phyloP scores from a whole-genome alignment of 1,140 invertebrate species.

The Drosophila malerkotliana region DNA sequence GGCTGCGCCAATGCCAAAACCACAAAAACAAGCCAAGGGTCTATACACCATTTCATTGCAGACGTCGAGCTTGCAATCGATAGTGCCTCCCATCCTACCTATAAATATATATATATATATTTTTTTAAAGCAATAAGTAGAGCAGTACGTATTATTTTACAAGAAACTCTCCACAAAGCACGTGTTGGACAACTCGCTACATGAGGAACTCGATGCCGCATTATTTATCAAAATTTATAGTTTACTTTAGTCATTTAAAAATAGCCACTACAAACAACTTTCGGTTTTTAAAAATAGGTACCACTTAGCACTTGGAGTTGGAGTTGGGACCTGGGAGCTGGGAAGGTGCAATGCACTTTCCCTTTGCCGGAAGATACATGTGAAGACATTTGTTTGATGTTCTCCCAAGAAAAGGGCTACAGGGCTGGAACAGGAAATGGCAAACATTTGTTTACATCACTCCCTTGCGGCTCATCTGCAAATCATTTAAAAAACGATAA shows the following conservation, averaged over 20 bases:
- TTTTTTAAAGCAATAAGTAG: neutral
- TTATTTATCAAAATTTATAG: conserved; percentile 37
- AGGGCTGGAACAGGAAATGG: conserved; percentile 43
- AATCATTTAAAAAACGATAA: conserved; percentile 18
- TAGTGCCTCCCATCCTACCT: conserved; percentile 19
- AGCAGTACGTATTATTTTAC: conserved; percentile 41
- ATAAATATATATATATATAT: too few species aligned
- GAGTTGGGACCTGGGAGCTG: neutral
- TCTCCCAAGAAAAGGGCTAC: conserved; percentile 2
- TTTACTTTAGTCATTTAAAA: conserved; percentile 43
- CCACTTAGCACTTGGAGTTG: conserved; percentile 24
- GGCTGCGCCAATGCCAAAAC: conserved; percentile 34
- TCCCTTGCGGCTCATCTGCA: conserved; percentile 3
- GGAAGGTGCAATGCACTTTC: conserved; percentile 71
- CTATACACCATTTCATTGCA: conserved; percentile 40
- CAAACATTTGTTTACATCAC: conserved; percentile 43
- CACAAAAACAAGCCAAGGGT: conserved; percentile 43
- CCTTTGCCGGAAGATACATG: conserved; percentile 14
- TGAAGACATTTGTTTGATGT: conserved; percentile 45
- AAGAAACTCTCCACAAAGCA: conserved; percentile 25
- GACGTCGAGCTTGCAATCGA: conserved; percentile 46
- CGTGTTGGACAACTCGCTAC: conserved; percentile 25
- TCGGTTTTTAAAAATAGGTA: conserved; percentile 68
- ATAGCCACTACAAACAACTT: conserved; percentile 66
- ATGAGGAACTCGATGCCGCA: conserved; percentile 12